A percentile compares a stretch with the other conserved stretches of the same genome.
phyloP scores from a whole-genome alignment of 1,140 invertebrate genomes.

The Bombus soroeensis region DNA sequence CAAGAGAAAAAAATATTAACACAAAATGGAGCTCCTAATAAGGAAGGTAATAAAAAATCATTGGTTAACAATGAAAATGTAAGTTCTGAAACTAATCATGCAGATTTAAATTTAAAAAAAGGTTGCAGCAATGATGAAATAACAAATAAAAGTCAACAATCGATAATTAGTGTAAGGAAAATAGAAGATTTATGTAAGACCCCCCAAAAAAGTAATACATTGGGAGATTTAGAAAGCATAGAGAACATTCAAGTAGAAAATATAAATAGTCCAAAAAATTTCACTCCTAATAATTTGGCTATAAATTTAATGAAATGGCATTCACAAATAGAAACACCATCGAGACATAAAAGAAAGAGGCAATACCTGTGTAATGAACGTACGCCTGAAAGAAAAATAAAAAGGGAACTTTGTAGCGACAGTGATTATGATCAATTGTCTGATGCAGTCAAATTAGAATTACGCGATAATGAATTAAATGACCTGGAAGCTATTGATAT shows the following conservation, averaged over 20 bases:
- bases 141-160: not conserved
- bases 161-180: not conserved
- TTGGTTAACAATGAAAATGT: not conserved
- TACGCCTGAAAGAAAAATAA: not conserved
- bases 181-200: not conserved
- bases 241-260: not conserved
- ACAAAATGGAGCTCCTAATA: not conserved
- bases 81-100: not conserved
- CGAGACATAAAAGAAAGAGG: not conserved
- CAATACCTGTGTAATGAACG: not conserved
- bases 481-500: constrained; percentile 59
- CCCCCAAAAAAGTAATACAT: not conserved
- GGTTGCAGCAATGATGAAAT: not conserved
- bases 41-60: not conserved
- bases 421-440: not conserved
- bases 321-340: not conserved
- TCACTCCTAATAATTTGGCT: not conserved
- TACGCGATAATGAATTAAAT: constrained; percentile 18
- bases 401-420: not conserved
- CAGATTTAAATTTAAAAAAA: not conserved
- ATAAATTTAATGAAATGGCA: not conserved
- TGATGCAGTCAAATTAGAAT: constrained; percentile 30
- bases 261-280: not conserved
- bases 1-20: not conserved
- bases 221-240: not conserved